Conservation (phyloP, 2,888 invertebrate species). For the Willowsia nigromaculata region DNA sequence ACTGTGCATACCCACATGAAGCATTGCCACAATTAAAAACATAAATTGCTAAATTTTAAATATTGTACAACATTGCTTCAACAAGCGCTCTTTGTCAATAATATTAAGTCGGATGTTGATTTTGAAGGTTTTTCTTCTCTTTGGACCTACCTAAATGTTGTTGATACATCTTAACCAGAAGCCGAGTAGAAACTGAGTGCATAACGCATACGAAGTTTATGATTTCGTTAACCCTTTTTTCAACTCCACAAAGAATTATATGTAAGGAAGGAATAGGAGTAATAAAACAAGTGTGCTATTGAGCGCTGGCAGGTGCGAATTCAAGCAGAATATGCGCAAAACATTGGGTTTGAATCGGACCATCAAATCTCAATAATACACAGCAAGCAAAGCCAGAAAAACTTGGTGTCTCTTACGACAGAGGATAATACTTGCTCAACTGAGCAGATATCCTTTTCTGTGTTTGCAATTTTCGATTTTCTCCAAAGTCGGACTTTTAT, state of each 20-base stretch:
- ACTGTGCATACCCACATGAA: no score
- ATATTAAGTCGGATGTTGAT: slow-evolving; percentile 3
- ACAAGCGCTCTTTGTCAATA: slow-evolving; percentile 3
- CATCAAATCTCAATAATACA: neutral
- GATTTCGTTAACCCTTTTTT: neutral
- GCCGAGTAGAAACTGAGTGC: neutral
- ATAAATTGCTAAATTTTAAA: neutral
- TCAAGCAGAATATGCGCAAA: neutral
- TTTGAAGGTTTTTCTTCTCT: slow-evolving; percentile 6
- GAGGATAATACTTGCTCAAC: no score
- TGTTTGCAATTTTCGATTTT: no score
- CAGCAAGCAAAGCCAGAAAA: neutral
- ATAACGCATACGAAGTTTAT: neutral
- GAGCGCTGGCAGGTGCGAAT: slow-evolving; percentile 7
- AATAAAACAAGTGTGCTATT: no score
- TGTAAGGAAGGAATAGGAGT: no score
- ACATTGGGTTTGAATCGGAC: neutral
- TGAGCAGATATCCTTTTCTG: no score
- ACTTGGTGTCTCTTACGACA: no score
- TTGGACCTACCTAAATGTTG: neutral
- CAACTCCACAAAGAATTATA: no score
- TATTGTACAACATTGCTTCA: neutral
- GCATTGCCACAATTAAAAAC: neutral
- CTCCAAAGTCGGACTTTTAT: no score
- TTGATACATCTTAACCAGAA: slow-evolving; percentile 27